Evolutionary conservation across 2,888 invertebrate genomes (phyloP).

Genomic region (Leucoptera coffeella): DNA sequence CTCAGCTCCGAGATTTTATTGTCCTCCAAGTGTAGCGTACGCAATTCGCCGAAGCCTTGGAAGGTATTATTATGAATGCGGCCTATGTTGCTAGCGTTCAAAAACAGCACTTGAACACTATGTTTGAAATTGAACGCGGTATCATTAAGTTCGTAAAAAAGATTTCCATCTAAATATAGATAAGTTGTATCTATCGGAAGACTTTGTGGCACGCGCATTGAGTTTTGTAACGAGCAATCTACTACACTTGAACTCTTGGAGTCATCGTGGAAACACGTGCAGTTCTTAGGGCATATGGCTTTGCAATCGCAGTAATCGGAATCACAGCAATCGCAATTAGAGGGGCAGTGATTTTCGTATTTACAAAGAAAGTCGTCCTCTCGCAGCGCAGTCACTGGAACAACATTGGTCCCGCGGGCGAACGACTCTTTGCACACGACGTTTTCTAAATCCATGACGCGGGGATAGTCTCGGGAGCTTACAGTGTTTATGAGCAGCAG

Average conservation of each 20-base stretch:
- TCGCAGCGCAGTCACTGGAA: conserved; percentile 68
- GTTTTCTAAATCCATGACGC: conserved; percentile 81
- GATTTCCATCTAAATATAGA: conserved; percentile 86
- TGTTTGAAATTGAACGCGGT: conserved; percentile 34
- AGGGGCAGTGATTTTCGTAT: conserved; percentile 86
- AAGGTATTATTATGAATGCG: conserved; percentile 83
- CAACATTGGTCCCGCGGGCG: conserved; percentile 71
- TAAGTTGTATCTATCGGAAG: conserved; percentile 91
- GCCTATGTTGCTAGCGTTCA: conserved; percentile 76
- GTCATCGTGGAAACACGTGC: conserved; percentile 91
- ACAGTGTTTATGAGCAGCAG: conserved; percentile 81
- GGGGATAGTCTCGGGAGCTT: conserved; percentile 74
- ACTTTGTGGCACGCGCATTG: conserved; percentile 67
- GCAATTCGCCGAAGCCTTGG: conserved; percentile 68
- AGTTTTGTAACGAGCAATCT: conserved; percentile 77
- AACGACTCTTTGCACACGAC: conserved; percentile 83
- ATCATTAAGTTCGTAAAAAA: conserved; percentile 66
- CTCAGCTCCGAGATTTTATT: conserved; percentile 72
- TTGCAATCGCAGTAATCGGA: conserved; percentile 94
- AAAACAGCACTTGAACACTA: conserved; percentile 63
- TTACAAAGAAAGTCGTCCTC: conserved; percentile 84
- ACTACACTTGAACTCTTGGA: conserved; percentile 88
- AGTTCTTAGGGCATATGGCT: conserved; percentile 87
- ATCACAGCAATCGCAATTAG: conserved; percentile 90
- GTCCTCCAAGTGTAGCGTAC: conserved; percentile 78